phyloP scores from a whole-genome alignment of 2,888 invertebrate genomes.

The Epinotia ramella region DNA sequence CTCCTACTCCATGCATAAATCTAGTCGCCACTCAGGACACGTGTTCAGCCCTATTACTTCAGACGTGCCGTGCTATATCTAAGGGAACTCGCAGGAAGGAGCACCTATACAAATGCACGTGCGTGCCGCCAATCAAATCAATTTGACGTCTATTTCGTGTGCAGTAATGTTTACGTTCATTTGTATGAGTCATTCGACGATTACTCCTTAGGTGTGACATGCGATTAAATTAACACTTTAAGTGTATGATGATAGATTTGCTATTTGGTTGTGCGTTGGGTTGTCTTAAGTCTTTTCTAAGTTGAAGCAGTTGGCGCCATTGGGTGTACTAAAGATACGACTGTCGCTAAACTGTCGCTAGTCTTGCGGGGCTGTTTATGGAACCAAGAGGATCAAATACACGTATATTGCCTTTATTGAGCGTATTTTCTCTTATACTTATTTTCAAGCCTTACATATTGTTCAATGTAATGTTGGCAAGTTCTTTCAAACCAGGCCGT shows the following conservation, averaged over 20 bases:
- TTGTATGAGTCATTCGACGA: constrained; percentile 49
- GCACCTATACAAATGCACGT: constrained; percentile 49
- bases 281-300: constrained; percentile 22
- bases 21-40: constrained; percentile 60
- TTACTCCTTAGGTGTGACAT: neutral
- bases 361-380: neutral
- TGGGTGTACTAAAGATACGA: constrained; percentile 36
- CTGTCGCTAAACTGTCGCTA: constrained; percentile 44
- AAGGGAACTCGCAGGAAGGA: constrained; percentile 60
- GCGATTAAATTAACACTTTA: neutral
- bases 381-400: neutral
- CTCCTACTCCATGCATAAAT: constrained; percentile 54
- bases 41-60: constrained; percentile 61
- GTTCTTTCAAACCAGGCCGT: neutral
- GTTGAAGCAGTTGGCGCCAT: neutral
- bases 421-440: neutral
- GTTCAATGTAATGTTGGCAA: neutral
- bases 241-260: neutral
- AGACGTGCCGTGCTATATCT: constrained; percentile 75
- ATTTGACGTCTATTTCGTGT: constrained; percentile 55
- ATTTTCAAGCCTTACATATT: neutral
- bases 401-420: neutral
- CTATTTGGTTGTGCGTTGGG: neutral
- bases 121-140: constrained; percentile 44
- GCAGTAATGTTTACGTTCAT: constrained; percentile 54